A percentile compares a stretch with the other conserved stretches of the same genome.
These are phyloP conservation scores for Orussus abietinus DNA, from an alignment of 1,140 invertebrate genomes.

Conservation along the genomic window DNA sequence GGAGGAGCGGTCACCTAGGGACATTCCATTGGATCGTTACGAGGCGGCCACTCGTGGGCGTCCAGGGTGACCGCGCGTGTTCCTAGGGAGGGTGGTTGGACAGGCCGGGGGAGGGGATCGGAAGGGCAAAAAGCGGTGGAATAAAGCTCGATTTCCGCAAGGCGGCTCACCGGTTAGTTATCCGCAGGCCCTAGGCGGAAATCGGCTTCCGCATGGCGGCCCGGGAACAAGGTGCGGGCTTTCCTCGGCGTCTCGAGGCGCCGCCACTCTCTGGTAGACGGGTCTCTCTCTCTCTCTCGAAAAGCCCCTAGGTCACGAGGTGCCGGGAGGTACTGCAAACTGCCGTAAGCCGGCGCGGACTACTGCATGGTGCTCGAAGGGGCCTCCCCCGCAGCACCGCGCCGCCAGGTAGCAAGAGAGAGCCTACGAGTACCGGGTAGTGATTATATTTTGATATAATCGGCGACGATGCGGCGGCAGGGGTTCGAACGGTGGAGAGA, in stretches of 20 bases:
- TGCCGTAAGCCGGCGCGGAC: too few relatives aligned
- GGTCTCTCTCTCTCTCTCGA: too few relatives aligned
- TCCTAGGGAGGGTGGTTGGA: too few relatives aligned
- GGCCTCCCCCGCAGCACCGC: background rate
- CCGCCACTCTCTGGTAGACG: too few relatives aligned
- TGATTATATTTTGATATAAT: slow-evolving; percentile 49
- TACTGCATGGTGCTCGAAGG: too few relatives aligned
- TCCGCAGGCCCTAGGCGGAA: slow-evolving; percentile 16
- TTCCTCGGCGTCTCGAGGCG: background rate
- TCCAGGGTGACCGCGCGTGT: too few relatives aligned
- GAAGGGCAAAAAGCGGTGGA: slow-evolving; percentile 19
- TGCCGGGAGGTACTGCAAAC: too few relatives aligned
- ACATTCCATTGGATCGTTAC: too few relatives aligned
- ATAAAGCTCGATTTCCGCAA: slow-evolving; percentile 25
- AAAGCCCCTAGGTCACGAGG: background rate
- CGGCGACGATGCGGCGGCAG: slow-evolving; percentile 7
- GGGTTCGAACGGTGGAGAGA: background rate
- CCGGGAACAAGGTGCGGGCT: slow-evolving; percentile 22
- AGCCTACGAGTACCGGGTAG: slow-evolving; percentile 1
- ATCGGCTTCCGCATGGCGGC: slow-evolving; percentile 28
- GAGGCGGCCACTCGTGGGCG: too few relatives aligned
- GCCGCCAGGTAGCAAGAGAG: background rate
- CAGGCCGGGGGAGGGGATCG: slow-evolving; percentile 6
- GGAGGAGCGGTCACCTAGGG: too few relatives aligned
- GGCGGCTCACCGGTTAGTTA: slow-evolving; percentile 23